Base-by-base conservation (phyloP, 2,888 invertebrate species). In the Dicycla oo region DNA sequence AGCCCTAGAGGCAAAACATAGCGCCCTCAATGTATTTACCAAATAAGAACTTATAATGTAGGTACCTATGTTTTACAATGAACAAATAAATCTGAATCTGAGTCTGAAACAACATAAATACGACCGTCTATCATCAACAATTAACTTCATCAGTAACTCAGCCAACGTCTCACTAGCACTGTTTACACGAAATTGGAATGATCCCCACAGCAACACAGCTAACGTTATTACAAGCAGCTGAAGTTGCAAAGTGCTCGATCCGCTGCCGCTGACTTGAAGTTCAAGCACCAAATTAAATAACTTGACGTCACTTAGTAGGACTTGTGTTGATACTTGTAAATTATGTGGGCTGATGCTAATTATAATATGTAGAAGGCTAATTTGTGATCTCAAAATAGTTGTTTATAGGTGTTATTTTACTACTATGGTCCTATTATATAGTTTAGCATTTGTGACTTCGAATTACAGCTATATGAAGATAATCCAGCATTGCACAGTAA, bases 231-330 rank as follows among this genome's bases (percentile, higher is more conserved):
- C 49, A 70, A 68, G 49, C 57, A 34, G 30, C 15, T 74, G 26
- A 75, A 80, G 75, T 81, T 82, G 45, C 57, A 20, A 77, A 82
- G 67, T 65, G 65, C 49, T 69, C 56, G 45, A 56, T 63, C 72
- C 15, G 60, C 57, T 38, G 66, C 72, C 15, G 60, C 57, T 38
- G 51, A 45, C 67, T 63, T 58, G 60, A 60, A 69, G 60, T 69
- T 76, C 56, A 67, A 80, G 67, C 58, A 71, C 53, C 40, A 58
- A 72, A 75, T 75, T 72, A 72, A 80, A 75, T 71, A 83, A 83
- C 69, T 81, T 83, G 56, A 62, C 47, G 58, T 68, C 60, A 68
- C 72, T 83, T 75, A 76, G 34, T 34, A 34, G 3, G 51, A 47
- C 30, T 40, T 15, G 72, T 54, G 54, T 47, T 53, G 58, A 40